phyloP scores from a whole-genome alignment of 2,888 invertebrate genomes.

The Callimorpha dominula region DNA sequence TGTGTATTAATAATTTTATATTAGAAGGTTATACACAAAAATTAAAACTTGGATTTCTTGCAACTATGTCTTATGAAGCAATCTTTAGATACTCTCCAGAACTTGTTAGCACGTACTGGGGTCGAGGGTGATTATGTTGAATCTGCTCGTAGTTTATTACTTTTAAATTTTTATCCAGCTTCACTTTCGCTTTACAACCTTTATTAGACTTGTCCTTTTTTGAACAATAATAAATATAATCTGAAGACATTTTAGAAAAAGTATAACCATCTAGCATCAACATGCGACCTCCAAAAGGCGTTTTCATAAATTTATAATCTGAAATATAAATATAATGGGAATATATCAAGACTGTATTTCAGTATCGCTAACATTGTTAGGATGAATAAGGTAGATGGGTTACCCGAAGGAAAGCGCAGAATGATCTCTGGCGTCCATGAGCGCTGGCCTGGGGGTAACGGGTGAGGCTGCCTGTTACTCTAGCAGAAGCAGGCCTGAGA shows the following conservation, averaged over 20 bases:
- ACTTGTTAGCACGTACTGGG: conserved; percentile 13
- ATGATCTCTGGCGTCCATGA: too few species aligned
- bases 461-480: too few species aligned
- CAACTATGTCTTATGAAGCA: conserved; percentile 5
- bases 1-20: neutral
- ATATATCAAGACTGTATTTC: neutral
- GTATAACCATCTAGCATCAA: conserved; percentile 17
- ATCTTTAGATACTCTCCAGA: conserved; percentile 26
- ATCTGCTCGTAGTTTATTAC: conserved; percentile 14
- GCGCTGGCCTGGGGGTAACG: too few species aligned
- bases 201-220: conserved; percentile 10
- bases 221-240: conserved; percentile 22
- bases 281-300: conserved; percentile 3
- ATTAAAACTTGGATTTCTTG: neutral
- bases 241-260: conserved; percentile 15
- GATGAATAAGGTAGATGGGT: neutral
- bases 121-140: conserved; percentile 28
- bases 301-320: conserved; percentile 15
- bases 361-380: neutral
- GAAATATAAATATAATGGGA: conserved; percentile 1
- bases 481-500: too few species aligned
- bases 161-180: conserved; percentile 16
- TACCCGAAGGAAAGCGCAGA: too few species aligned
- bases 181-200: conserved; percentile 22
- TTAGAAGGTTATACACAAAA: neutral